These are phyloP conservation scores for Drosophila kepulauana DNA, from an alignment of 1,140 invertebrate genomes.

Conservation along the genomic window DNA sequence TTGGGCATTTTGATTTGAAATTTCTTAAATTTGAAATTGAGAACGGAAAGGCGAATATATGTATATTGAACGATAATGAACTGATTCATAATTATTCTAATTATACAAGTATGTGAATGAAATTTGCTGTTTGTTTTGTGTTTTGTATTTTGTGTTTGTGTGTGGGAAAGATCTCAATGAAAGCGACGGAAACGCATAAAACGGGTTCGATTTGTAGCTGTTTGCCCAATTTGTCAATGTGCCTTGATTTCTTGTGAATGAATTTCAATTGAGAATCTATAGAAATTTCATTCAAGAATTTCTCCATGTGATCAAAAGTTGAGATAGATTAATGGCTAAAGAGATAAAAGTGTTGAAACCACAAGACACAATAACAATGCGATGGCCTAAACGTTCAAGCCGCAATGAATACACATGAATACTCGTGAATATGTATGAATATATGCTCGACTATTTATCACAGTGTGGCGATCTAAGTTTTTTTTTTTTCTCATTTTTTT, in stretches of 20 bases:
- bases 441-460: constrained; percentile 49
- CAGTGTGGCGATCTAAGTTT: constrained; percentile 45
- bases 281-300: constrained; percentile 23
- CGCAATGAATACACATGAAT: constrained; percentile 17
- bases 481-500: constrained; percentile 5
- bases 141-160: not conserved
- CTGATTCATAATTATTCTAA: not conserved
- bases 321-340: constrained; percentile 16
- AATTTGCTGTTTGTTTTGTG: too few species aligned
- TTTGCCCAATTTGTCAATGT: constrained; percentile 15
- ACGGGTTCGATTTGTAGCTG: not conserved
- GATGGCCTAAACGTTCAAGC: constrained; percentile 33
- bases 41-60: not conserved
- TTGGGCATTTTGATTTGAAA: constrained; percentile 30
- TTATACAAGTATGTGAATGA: not conserved
- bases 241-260: not conserved
- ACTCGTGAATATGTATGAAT: constrained; percentile 13
- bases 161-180: constrained; percentile 17
- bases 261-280: not conserved
- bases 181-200: constrained; percentile 6
- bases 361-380: constrained; percentile 14
- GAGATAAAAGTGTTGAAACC: constrained; percentile 37
- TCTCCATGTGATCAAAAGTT: constrained; percentile 13
- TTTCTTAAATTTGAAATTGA: not conserved
- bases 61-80: not conserved